phyloP scores from a whole-genome alignment of 2,113 vertebrate species.

The Sylvicapra grimmia region DNA sequence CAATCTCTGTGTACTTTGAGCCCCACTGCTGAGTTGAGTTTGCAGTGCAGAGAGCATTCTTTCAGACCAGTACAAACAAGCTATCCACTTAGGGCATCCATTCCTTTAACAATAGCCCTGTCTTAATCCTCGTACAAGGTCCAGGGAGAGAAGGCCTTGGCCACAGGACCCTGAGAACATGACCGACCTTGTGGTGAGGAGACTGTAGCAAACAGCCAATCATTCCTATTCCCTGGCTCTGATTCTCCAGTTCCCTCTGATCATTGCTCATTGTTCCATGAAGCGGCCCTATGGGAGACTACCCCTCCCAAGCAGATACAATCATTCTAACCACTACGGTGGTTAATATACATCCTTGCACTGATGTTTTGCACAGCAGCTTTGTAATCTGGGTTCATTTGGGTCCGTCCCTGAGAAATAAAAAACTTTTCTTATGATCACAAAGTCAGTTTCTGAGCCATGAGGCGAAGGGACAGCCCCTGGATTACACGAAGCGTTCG shows the following conservation, averaged over 20 bases:
- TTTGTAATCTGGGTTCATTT: neutral
- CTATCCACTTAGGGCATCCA: neutral
- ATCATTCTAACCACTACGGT: neutral
- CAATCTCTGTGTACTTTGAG: neutral
- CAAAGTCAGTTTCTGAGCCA: neutral
- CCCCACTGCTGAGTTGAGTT: neutral
- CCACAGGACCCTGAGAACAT: neutral
- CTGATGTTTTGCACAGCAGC: neutral
- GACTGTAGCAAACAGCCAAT: neutral
- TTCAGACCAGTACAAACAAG: neutral
- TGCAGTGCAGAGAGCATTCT: slow-evolving; percentile 9
- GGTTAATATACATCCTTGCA: neutral
- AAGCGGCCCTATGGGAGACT: neutral
- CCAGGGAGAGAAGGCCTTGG: neutral
- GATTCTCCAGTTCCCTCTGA: neutral
- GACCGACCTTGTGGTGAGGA: neutral
- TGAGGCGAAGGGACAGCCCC: neutral
- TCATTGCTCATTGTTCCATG: rapidly evolving
- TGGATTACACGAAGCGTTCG: neutral
- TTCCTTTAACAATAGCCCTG: neutral
- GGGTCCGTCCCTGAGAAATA: neutral
- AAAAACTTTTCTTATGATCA: neutral
- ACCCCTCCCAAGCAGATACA: no score
- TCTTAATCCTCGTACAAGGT: neutral
- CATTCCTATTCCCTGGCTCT: neutral